Conservation (phyloP, 1,140 invertebrate species). For the Ostrea edulis region DNA sequence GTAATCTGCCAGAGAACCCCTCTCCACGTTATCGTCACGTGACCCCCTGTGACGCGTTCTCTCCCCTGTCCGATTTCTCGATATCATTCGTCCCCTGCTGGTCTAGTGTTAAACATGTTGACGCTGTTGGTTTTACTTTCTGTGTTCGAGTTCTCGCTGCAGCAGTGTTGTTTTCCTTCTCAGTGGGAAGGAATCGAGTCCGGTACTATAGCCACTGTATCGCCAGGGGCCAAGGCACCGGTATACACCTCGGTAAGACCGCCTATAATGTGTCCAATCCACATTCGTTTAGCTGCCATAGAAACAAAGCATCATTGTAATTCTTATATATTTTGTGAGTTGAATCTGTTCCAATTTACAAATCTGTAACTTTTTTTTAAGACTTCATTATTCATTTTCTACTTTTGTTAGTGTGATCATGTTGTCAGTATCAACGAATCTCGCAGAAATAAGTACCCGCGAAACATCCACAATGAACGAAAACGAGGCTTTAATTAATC, state of each 20-base stretch:
- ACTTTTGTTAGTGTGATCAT: too few species aligned
- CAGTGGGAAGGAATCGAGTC: not conserved
- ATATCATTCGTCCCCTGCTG: not conserved
- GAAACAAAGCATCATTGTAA: not conserved
- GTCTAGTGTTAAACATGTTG: not conserved
- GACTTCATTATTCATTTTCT: too few species aligned
- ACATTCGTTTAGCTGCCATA: too few species aligned
- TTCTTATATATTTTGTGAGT: too few species aligned
- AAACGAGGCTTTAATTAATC: too few species aligned
- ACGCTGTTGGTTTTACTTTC: not conserved
- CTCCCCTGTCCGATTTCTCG: not conserved
- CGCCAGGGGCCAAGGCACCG: not conserved
- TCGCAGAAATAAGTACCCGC: too few species aligned
- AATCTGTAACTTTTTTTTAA: not conserved
- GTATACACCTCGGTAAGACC: not conserved
- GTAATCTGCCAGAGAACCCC: not conserved
- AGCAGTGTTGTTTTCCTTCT: slow-evolving; percentile 6
- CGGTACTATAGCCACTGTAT: not conserved
- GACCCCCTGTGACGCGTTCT: not conserved
- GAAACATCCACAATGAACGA: too few species aligned
- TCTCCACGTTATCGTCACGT: not conserved
- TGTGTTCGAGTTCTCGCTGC: not conserved
- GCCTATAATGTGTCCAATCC: not conserved
- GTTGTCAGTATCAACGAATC: too few species aligned
- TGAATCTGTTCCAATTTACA: too few species aligned